Percentiles rank a stretch among this genome's conserved stretches.
Conservation (phyloP, 2,113 vertebrate genomes). For the Glareola pratincola region DNA sequence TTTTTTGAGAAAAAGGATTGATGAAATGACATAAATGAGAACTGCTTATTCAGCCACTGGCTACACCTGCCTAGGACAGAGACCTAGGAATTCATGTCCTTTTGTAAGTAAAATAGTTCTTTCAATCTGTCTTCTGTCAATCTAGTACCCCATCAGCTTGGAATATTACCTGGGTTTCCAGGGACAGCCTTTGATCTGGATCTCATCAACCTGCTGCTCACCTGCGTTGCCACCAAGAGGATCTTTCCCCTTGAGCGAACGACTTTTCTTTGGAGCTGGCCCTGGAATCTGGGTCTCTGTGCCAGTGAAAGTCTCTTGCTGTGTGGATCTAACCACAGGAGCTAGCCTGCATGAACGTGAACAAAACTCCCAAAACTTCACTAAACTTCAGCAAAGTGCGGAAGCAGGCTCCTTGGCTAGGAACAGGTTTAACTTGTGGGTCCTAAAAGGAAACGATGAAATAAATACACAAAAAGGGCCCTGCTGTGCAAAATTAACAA, state of each 20-base stretch:
- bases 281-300: not conserved
- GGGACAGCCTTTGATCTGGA: not conserved
- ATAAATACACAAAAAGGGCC: not conserved
- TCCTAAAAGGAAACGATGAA: not conserved
- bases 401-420: not conserved
- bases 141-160: not conserved
- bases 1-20: not conserved
- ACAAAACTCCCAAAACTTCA: not conserved
- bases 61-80: not conserved
- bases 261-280: not conserved
- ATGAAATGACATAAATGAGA: not conserved
- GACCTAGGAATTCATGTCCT: not conserved
- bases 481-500: not conserved
- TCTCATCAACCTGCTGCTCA: not conserved
- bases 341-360: not conserved
- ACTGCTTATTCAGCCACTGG: not conserved
- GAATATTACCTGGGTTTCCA: not conserved
- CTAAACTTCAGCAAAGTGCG: not conserved
- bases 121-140: not conserved
- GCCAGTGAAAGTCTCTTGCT: not conserved
- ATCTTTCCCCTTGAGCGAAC: not conserved
- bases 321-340: too few relatives aligned
- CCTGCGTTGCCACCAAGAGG: not conserved
- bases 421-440: not conserved
- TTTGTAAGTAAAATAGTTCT: not conserved